Conservation (phyloP, 2,888 invertebrate species). For the Cryptus viduatorius region DNA sequence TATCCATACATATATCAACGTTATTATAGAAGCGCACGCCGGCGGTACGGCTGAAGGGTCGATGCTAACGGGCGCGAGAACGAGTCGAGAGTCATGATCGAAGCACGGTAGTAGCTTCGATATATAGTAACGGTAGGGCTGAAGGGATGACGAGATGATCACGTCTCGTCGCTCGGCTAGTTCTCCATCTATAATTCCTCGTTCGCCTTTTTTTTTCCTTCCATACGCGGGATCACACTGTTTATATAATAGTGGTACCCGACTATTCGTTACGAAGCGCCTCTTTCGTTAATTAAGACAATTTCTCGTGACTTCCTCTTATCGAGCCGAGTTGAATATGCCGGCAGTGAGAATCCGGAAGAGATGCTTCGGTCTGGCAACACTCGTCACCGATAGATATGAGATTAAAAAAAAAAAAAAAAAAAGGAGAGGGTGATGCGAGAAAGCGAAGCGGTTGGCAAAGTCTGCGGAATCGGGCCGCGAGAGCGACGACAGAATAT, state of each 20-base stretch:
- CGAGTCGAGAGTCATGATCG: constrained; percentile 68
- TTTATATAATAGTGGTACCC: no score
- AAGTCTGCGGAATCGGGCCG: constrained; percentile 10
- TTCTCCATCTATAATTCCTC: constrained; percentile 65
- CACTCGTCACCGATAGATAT: constrained; percentile 55
- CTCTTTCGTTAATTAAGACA: constrained; percentile 80
- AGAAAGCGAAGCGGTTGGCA: neutral
- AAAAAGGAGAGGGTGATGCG: neutral
- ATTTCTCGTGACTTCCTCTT: constrained; percentile 77
- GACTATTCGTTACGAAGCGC: constrained; percentile 5
- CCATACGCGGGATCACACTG: constrained; percentile 41
- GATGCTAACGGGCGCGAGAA: constrained; percentile 65
- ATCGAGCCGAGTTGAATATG: constrained; percentile 65
- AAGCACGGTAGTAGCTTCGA: constrained; percentile 45
- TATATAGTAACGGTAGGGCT: constrained; percentile 32
- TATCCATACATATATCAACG: constrained; percentile 10
- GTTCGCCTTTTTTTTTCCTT: constrained; percentile 35
- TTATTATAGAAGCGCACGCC: constrained; percentile 33
- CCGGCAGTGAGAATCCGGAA: constrained; percentile 46
- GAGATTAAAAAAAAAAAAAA: constrained; percentile 2
- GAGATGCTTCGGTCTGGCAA: constrained; percentile 45
- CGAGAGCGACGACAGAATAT: neutral
- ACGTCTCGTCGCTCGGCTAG: constrained; percentile 66
- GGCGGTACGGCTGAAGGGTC: constrained; percentile 61
- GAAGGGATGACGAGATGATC: constrained; percentile 59